Base-by-base conservation (phyloP, 2,888 invertebrate genomes). In the Monopis laevigella region DNA sequence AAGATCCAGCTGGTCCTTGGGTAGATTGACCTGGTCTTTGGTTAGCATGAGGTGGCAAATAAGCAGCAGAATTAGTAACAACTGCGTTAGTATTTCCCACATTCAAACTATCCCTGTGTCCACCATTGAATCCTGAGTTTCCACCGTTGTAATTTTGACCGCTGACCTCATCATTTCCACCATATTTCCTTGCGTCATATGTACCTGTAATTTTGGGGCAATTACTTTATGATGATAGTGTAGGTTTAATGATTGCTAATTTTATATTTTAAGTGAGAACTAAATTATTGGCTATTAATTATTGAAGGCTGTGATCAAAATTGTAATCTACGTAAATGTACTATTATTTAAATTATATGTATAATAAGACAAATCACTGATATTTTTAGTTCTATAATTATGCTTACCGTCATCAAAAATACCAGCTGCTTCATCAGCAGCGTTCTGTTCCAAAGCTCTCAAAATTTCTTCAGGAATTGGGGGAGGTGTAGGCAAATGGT, bases 351-450 rank as follows among this genome's bases (percentile, higher is more conserved):
- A n/a, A n/a, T n/a, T n/a, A n/a, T n/a, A n/a, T n/a, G n/a, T n/a
- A n/a, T n/a, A n/a, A n/a, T n/a, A n/a, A n/a, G n/a, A n/a, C n/a
- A n/a, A n/a, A n/a, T n/a, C n/a, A n/a, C n/a, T n/a, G n/a, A n/a
- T n/a, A n/a, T n/a, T n/a, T n/a, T n/a, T n/a, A n/a, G n/a, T n/a
- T n/a, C n/a, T n/a, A n/a, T n/a, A n/a, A n/a, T n/a, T n/a, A 21
- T 7, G 16, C 47, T 48, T 45, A 78, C 78, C 78, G 53, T 80
- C 78, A 43, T 80, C 77, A 41, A 56, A 77, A 39, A 78, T 74
- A 2, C 78, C 78, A 45, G 70, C 68, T 10, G 77, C 78, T 42
- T 78, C 78, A 43, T 78, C 78, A 2, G 69, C 63, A 0, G 73
- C 75, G 44, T 78, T 80, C 51, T 77, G 71, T 43, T 77, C 75